These are phyloP conservation scores for Epinotia brunnichana DNA, from an alignment of 2,888 invertebrate genomes.

Conservation along the genomic window DNA sequence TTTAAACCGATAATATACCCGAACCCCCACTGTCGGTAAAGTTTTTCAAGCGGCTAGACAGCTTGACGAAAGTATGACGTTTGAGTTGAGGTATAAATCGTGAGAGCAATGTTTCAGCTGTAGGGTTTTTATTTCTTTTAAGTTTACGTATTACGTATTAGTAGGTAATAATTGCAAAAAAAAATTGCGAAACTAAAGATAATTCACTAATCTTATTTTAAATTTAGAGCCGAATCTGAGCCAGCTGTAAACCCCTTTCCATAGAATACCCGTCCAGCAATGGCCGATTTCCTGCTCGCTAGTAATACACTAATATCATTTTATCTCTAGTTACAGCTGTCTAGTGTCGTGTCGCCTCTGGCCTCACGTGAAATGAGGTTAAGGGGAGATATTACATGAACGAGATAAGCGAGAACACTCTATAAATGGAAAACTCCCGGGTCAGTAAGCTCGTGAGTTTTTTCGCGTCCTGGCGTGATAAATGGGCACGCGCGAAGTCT, in stretches of 20 bases:
- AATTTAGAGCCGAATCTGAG: too few species aligned
- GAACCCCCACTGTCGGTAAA: neutral
- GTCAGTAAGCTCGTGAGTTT: slow-evolving; percentile 72
- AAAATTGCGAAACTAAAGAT: too few species aligned
- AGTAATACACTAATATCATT: slow-evolving; percentile 17
- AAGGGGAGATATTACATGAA: slow-evolving; percentile 65
- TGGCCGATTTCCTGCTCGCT: neutral
- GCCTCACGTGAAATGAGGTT: slow-evolving; percentile 49
- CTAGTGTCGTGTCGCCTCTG: slow-evolving; percentile 39
- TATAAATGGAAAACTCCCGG: slow-evolving; percentile 78
- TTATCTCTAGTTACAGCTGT: slow-evolving; percentile 32
- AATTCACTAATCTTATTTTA: too few species aligned
- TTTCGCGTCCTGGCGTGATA: slow-evolving; percentile 75
- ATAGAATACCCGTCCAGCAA: neutral
- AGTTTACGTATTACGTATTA: too few species aligned
- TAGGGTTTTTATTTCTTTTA: too few species aligned
- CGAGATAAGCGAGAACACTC: slow-evolving; percentile 71
- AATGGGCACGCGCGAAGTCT: slow-evolving; percentile 62
- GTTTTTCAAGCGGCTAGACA: neutral
- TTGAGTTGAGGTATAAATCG: too few species aligned
- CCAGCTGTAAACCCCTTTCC: neutral
- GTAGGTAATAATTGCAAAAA: neutral
- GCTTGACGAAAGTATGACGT: too few species aligned
- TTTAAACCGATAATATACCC: too few species aligned
- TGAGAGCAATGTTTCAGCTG: too few species aligned